These are phyloP conservation scores for Elmis aenea DNA, from an alignment of 2,888 invertebrate species.

Conservation along the genomic window DNA sequence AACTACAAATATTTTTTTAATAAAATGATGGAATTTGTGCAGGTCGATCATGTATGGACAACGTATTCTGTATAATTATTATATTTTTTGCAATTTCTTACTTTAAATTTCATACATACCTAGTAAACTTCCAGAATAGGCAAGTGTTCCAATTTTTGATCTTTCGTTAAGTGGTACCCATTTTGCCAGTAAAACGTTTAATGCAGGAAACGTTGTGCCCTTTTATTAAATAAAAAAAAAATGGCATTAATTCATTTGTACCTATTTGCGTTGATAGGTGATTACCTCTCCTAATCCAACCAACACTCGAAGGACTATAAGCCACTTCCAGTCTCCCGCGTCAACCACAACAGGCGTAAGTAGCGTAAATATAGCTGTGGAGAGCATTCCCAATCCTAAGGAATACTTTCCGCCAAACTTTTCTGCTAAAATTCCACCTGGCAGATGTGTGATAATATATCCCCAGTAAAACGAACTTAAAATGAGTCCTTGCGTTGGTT, in stretches of 20 bases:
- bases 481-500: conserved; percentile 66
- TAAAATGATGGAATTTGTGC: no score
- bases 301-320: conserved; percentile 66
- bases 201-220: conserved; percentile 59
- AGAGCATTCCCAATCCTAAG: conserved; percentile 74
- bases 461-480: conserved; percentile 82
- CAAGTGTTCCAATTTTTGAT: conserved; percentile 54
- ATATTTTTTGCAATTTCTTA: no score
- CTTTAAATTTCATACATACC: conserved; percentile 40
- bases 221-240: no score
- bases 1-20: not conserved
- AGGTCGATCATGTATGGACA: no score
- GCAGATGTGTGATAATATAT: conserved; percentile 76
- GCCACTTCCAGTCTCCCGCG: conserved; percentile 59
- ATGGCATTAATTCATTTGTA: no score
- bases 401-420: conserved; percentile 82
- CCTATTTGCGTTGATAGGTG: no score
- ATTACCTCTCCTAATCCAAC: conserved; percentile 59
- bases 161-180: conserved; percentile 58
- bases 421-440: conserved; percentile 76
- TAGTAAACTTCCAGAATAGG: conserved; percentile 56
- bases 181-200: conserved; percentile 55
- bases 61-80: no score
- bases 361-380: conserved; percentile 76
- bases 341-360: conserved; percentile 72